Base-by-base conservation (phyloP, 2,113 vertebrate genomes). In the Sakesphorus luctuosus region DNA sequence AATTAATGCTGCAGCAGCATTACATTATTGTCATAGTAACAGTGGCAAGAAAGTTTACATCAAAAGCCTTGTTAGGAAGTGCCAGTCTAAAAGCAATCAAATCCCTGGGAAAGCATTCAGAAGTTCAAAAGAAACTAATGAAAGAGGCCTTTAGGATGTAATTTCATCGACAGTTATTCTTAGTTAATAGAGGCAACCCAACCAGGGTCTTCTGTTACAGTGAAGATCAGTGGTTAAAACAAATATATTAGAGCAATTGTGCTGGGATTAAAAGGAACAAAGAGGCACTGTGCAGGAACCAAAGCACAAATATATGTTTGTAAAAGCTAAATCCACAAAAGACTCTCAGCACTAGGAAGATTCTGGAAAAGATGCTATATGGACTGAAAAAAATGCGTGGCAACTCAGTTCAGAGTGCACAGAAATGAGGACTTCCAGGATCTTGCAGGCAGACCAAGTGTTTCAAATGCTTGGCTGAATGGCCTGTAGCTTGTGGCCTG, bases 91-190 rank as follows among this genome's bases (percentile, higher is more conserved):
- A 96, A 97, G 91, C 92, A 94, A 92, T 94, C 85, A 85, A 95
- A 95, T 97, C 92, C 74, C 85, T 90, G 50, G 84, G 83, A 96
- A 97, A 94, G 78, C 93, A 95, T 97, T 94, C 77, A 36, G 74
- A 94, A 95, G 91, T 97, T 97, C 93, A 97, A 97, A 97, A 95
- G 96, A 82, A 96, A 81, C 76, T 96, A 97, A 93, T 93, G 91
- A 97, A 94, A 97, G 83, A 89, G 90, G 59, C 92, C 91, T 94
- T 89, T 74, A 83, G 92, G 71, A 90, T 86, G 79, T 85, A 86
- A 88, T 95, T 89, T 85, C 75, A 75, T 59, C 76, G 33, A 90
- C 69, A 79, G 68, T 65, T 94, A 72, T 74, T 95, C 91, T 88
- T 93, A 87, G 33, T 93, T 89, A 94, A 86, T 62, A 94, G 59